Percentiles rank a stretch among this genome's conserved stretches.
Evolutionary conservation across 2,797 vertebrate species (phyloP).

Genomic region (Pteropus rufus): DNA sequence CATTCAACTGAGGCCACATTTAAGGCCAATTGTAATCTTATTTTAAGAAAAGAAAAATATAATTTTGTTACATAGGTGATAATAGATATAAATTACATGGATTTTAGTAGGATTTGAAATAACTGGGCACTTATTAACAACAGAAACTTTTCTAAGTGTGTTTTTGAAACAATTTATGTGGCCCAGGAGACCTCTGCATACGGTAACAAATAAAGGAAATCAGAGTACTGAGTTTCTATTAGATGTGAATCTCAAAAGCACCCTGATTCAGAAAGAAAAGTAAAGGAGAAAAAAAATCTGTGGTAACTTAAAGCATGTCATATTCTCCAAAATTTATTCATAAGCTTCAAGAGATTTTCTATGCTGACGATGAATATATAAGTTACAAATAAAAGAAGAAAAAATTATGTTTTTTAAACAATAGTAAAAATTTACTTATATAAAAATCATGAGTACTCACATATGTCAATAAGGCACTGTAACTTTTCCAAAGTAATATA

Average conservation of each 20-base stretch:
- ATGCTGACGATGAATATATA: not conserved
- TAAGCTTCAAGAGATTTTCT: not conserved
- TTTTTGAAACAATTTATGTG: slow-evolving; percentile 17
- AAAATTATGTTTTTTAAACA: not conserved
- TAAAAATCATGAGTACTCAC: not conserved
- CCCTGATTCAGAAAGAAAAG: not conserved
- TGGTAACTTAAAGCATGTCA: not conserved
- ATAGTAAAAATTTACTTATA: not conserved
- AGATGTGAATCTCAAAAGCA: not conserved
- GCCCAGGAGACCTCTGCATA: not conserved
- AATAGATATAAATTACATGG: slow-evolving; percentile 6
- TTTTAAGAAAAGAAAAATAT: not conserved
- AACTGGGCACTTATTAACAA: not conserved
- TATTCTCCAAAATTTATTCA: not conserved
- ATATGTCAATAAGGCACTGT: not conserved
- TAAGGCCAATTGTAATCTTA: not conserved
- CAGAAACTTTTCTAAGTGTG: not conserved
- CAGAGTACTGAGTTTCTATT: not conserved
- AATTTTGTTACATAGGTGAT: not conserved
- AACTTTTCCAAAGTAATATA: not conserved
- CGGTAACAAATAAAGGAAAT: not conserved
- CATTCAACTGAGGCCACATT: not conserved
- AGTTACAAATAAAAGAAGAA: not conserved
- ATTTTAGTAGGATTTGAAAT: not conserved
- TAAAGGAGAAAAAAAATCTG: not conserved